These are phyloP conservation scores for Lepisosteus osseus DNA, from an alignment of 2,113 vertebrate species.

Conservation along the genomic window DNA sequence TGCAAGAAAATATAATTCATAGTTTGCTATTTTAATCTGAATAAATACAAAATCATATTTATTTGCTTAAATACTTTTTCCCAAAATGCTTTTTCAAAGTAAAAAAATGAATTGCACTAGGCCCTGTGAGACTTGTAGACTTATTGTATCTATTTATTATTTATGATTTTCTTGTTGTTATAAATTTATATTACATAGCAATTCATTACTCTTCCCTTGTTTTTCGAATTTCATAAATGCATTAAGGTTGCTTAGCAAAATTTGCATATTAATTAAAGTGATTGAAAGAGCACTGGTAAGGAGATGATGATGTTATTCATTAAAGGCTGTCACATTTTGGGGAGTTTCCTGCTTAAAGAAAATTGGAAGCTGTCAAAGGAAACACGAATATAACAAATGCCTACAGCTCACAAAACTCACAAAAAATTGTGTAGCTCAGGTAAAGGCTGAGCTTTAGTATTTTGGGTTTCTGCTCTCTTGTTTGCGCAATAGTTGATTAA, in stretches of 20 bases:
- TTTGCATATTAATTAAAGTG: constrained; percentile 57
- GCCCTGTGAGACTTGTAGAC: constrained; percentile 60
- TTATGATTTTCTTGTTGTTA: constrained; percentile 65
- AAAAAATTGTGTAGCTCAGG: not conserved
- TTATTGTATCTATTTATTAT: constrained; percentile 68
- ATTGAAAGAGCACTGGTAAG: constrained; percentile 54
- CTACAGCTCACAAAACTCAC: not conserved
- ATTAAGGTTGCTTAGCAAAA: constrained; percentile 69
- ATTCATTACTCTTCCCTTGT: constrained; percentile 20
- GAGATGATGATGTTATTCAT: constrained; percentile 29
- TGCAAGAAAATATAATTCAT: not conserved
- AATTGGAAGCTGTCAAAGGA: not conserved
- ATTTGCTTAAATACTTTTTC: constrained; percentile 15
- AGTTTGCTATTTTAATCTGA: not conserved
- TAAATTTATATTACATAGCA: constrained; percentile 63
- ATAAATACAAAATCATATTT: constrained; percentile 23
- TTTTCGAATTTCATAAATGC: constrained; percentile 28
- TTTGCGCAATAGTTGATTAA: too few species aligned
- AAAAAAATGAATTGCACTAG: constrained; percentile 60
- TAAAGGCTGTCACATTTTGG: not conserved
- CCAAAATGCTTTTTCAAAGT: constrained; percentile 35
- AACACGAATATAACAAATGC: not conserved
- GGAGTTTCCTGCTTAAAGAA: not conserved
- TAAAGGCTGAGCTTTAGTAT: too few species aligned
- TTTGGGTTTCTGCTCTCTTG: too few species aligned